Base-by-base conservation (phyloP, 2,888 invertebrate species). In the Gymnoscelis rufifasciata region DNA sequence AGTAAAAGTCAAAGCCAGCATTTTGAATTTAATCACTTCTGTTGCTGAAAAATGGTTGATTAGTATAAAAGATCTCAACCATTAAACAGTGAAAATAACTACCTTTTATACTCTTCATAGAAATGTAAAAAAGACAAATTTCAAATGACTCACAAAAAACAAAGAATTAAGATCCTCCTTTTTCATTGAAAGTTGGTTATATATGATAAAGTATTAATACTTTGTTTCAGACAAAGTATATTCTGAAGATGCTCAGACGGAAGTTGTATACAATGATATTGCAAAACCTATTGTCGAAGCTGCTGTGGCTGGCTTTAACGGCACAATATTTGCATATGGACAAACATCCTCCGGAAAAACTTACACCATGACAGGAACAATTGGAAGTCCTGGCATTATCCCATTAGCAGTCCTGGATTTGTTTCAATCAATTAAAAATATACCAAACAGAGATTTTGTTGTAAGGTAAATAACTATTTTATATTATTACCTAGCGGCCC, bases 311-410 rank as follows among this genome's bases (percentile, higher is more conserved):
- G 95, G 95, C 1, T 92, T 94, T 60, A 95, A 95, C 73, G 96
- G 95, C 1, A 97, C 97, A 0, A 92, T 97, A 56, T 95, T 97
- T 82, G 96, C 96, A 0, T 97, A 97, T 72, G 97, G 97, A 5
- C 97, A 97, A 76, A 97, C 96, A 3, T 94, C 95, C 0, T 96
- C 96, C 0, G 97, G 96, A 42, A 96, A 96, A 77, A 96, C 96
- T 0, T 92, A 92, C 62, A 95, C 95, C 0, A 94, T 96, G 93
- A 90, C 93, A 69, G 97, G 97, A 0, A 90, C 90, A 24, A 78
- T 88, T 0, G 62, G 78, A 0, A 91, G 92, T 28, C 92, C 91
- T 0, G 97, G 97, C 0, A 91, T 97, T 6, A 93, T 96, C 64
- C 91, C 92, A 0, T 69, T 93, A 27, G 91, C 95, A 0, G 90